Evolutionary conservation across 2,113 vertebrate genomes (phyloP), one percentile per base, ranked within the genome.

Genomic region (Hyla sarda): DNA sequence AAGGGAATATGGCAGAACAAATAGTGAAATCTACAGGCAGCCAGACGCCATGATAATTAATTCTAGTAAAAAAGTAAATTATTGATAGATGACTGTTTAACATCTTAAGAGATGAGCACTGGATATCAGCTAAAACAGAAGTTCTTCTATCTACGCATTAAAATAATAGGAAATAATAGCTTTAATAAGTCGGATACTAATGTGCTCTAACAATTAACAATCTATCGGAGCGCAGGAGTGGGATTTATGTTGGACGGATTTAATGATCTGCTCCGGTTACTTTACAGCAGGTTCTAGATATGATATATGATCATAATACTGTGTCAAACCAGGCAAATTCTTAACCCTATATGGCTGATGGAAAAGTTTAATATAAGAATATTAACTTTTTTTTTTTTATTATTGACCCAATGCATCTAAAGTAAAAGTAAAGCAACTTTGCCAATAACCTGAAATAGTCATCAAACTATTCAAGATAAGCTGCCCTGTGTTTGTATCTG

Each of bases 51-150:
- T 11, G 62, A 34, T 52, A 82, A 82, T 82, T 67, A 69, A 69
- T 69, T 82, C 47, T 50, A 50, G 25, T 32, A 67, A 69, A 82
- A 60, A 82, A 32, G 47, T 82, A 32, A 71, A 82, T 82, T 82
- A 82, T 81, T 81, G 78, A 81, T 81, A 47, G 78, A 81, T 30
- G 76, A 34, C 76, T 58, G 78, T 65, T 81, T 81, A 81, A 81
- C 78, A 65, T 81, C 56, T 81, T 47, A 45, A 65, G 78, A 81
- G 56, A 62, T 41, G 78, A 81, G 30, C n/a, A 30, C 58, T 81
- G 37, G 34, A 45, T 62, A 45, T 81, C 41, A n/a, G 16, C 32
- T 45, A 47, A 65, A 28, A 41, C 28, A 16, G 34, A 23, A 47
- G 65, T 41, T 37, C 78, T 65, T 65, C 58, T 32, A 28, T 37